Base-by-base conservation (phyloP, 1,140 invertebrate genomes). In the Lepidurus couesii region DNA sequence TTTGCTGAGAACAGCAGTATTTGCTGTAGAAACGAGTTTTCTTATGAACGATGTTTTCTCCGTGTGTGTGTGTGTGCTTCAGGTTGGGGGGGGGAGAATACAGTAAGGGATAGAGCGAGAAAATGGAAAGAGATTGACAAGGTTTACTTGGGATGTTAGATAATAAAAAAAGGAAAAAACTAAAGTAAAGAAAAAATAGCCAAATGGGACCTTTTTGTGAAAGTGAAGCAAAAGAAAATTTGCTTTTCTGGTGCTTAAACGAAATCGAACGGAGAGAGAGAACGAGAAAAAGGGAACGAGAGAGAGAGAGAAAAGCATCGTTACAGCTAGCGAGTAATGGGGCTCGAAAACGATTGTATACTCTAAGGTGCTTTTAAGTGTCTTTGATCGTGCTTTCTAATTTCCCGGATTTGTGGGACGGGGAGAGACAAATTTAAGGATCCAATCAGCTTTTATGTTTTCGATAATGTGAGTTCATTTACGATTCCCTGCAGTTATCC, bases 241-340 rank as follows among this genome's bases (percentile, higher is more conserved):
- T 65, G 53, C 53, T 65, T 65, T 13, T 21, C 53, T 13, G 53
- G 13, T 65, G 53, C 53, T 65, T 65, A 65, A 65, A 65, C 53
- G 21, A 65, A 65, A 16, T 9, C 8, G 53, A 65, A 65, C 16
- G 53, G 6, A 3, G 53, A 65, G 53, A 34, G 34, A 34, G 34
- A 34, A 34, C 34, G 34, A 34, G 34, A 34, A 34, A 34, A 34
- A 34, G 34, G 3, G 34, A 34, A 4, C 34, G 34, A 34, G 34
- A 34, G 34, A 34, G 26, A 34, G 34, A 65, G 53, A 65, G 53
- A 65, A 65, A 65, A 65, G 21, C 16, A 13, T 65, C 53, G 53
- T 65, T 65, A 65, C 53, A 65, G 53, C 53, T 65, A 21, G 53
- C 53, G 53, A 65, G 53, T 65, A 65, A 65, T 65, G 53, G 53